These are phyloP conservation scores for Umimayanthus chanpuru DNA, from an alignment of 92 coral and sea anemone species.

Conservation along the genomic window DNA sequence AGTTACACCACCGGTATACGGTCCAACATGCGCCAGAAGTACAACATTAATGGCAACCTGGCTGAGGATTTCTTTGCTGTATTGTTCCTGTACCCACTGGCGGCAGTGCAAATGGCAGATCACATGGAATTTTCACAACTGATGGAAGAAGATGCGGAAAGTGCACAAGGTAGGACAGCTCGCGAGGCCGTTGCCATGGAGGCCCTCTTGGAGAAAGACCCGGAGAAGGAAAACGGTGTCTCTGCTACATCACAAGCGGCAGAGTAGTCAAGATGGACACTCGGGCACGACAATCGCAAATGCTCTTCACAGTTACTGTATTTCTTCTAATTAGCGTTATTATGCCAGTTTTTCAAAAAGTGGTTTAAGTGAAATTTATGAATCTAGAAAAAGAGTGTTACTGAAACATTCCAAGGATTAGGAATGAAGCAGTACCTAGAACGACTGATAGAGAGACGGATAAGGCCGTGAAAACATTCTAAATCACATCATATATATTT, in stretches of 20 bases:
- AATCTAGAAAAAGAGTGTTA: too few relatives aligned
- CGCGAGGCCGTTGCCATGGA: not conserved
- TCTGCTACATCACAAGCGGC: not conserved
- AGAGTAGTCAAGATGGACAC: not conserved
- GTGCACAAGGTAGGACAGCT: not conserved
- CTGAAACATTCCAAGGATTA: too few relatives aligned
- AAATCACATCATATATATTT: too few relatives aligned
- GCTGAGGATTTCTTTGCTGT: conserved; percentile 74
- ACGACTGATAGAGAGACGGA: too few relatives aligned
- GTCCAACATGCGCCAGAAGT: conserved; percentile 75
- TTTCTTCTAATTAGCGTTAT: not conserved
- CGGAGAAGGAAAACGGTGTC: not conserved
- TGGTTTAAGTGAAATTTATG: not conserved
- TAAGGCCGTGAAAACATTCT: too few relatives aligned
- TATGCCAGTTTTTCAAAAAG: too few relatives aligned
- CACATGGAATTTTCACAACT: conserved; percentile 61
- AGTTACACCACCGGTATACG: conserved; percentile 72
- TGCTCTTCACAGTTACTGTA: not conserved
- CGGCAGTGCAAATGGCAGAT: conserved; percentile 80
- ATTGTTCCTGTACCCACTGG: conserved; percentile 72
- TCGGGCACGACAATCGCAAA: not conserved
- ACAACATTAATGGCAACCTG: conserved; percentile 74
- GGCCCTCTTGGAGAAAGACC: conserved; percentile 11
- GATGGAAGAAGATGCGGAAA: conserved; percentile 25
- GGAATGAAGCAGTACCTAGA: too few relatives aligned